Evolutionary conservation across 2,797 vertebrate species (phyloP), one percentile per base, ranked within the genome.

Genomic region (Orientallactaga sibirica): DNA sequence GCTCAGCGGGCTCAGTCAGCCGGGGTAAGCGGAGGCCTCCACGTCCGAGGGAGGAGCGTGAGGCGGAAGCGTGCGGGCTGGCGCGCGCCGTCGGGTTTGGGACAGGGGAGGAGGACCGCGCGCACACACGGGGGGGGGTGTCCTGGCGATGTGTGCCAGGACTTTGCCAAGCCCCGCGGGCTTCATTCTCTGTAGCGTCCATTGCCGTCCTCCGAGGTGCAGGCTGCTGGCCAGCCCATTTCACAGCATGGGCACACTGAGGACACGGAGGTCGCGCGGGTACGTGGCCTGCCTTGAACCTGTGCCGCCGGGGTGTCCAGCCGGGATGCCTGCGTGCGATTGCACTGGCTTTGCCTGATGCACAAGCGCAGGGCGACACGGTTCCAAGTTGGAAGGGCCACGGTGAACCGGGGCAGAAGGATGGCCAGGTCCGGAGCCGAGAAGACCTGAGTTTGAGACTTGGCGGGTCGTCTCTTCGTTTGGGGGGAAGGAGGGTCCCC

Each of bases 11-110:
- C 76, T 24, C 76, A 70, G 91, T 82, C 27, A 27, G 61, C 89
- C 86, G 43, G 92, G 97, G 97, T 97, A 94, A 96, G 97, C 88
- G 61, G 58, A 75, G 58, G 75, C 18, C 15, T 2, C 22, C 81
- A 37, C n/a, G 27, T 52, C 22, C 1, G 33, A 48, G 75, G 71
- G 88, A 77, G 70, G 78, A 80, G 52, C 82, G 14, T 33, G 75
- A 76, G 91, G 62, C 73, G 62, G 82, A 86, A 71, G 80, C 14
- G 86, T 78, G 86, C 83, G 67, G 74, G 88, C 52, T 48, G 84
- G 70, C 79, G 91, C 73, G 88, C n/a, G 18, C 68, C 4, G 67
- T 8, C 27, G 14, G 67, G 67, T 29, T 15, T n/a, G 68, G 18
- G 29, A 71, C 24, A 73, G 37, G 18, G 24, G 8, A 48, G 55